phyloP scores from a whole-genome alignment of 1,140 invertebrate genomes.

The Dendroctonus valens region DNA sequence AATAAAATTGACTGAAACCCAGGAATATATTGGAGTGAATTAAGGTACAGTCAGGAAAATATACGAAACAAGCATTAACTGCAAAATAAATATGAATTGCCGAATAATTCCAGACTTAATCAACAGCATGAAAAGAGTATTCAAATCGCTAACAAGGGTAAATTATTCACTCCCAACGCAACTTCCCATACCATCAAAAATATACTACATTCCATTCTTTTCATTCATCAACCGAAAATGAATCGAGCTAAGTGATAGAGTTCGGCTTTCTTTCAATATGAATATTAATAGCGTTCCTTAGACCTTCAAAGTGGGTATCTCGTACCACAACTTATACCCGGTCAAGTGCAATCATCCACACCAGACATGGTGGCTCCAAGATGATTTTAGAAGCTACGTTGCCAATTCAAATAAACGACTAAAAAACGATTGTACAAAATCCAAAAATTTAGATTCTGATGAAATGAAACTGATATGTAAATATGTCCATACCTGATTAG shows the following conservation, averaged over 20 bases:
- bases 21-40: too few relatives aligned
- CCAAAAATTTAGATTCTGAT: not conserved
- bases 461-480: not conserved
- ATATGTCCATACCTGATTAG: not conserved
- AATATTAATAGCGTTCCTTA: constrained; percentile 32
- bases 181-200: too few relatives aligned
- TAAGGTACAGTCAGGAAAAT: too few relatives aligned
- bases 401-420: not conserved
- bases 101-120: too few relatives aligned
- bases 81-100: too few relatives aligned
- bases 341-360: constrained; percentile 35
- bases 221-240: constrained; percentile 29
- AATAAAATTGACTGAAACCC: too few relatives aligned
- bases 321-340: constrained; percentile 21
- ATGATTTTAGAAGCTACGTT: constrained; percentile 13
- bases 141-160: too few relatives aligned
- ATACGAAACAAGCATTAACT: too few relatives aligned
- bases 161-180: too few relatives aligned
- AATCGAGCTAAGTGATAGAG: constrained; percentile 25
- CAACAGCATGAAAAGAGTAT: too few relatives aligned
- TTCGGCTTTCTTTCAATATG: constrained; percentile 23
- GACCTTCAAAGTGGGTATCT: constrained; percentile 14
- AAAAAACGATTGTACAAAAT: not conserved
- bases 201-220: constrained; percentile 16
- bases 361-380: constrained; percentile 33